Conservation (phyloP, 2,888 invertebrate species). For the Eulithis testata region DNA sequence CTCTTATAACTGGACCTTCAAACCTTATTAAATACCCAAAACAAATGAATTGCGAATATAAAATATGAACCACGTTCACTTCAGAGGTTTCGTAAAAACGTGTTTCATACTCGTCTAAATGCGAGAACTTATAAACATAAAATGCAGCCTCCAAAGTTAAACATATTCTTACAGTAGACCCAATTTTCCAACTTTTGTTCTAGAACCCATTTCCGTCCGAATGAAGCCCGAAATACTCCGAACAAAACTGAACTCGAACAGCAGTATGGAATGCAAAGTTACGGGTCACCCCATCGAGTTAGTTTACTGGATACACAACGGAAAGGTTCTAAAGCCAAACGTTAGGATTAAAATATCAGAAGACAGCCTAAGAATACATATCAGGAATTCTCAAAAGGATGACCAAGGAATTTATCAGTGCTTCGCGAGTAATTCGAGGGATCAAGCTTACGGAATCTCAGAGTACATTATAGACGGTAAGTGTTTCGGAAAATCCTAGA, state of each 20-base stretch:
- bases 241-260: slow-evolving; percentile 93
- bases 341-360: slow-evolving; percentile 84
- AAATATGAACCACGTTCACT: no score
- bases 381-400: slow-evolving; percentile 89
- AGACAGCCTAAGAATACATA: slow-evolving; percentile 81
- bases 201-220: slow-evolving; percentile 92
- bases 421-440: slow-evolving; percentile 92
- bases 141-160: slow-evolving; percentile 17
- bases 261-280: slow-evolving; percentile 94
- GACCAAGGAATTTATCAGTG: slow-evolving; percentile 97
- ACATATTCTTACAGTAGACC: slow-evolving; percentile 25
- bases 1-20: no score
- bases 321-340: slow-evolving; percentile 85
- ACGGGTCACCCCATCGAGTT: slow-evolving; percentile 93
- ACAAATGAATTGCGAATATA: no score
- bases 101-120: neutral
- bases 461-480: slow-evolving; percentile 92
- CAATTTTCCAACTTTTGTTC: slow-evolving; percentile 36
- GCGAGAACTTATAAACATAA: neutral
- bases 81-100: no score
- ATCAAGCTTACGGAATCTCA: slow-evolving; percentile 92
- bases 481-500: slow-evolving; percentile 38
- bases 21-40: no score
- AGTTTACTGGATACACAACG: slow-evolving; percentile 93
- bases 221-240: slow-evolving; percentile 91